Percentiles rank a stretch among this genome's conserved stretches.
Conservation (phyloP, 2,888 invertebrate genomes). For the Orthonychiurus folsomi region DNA sequence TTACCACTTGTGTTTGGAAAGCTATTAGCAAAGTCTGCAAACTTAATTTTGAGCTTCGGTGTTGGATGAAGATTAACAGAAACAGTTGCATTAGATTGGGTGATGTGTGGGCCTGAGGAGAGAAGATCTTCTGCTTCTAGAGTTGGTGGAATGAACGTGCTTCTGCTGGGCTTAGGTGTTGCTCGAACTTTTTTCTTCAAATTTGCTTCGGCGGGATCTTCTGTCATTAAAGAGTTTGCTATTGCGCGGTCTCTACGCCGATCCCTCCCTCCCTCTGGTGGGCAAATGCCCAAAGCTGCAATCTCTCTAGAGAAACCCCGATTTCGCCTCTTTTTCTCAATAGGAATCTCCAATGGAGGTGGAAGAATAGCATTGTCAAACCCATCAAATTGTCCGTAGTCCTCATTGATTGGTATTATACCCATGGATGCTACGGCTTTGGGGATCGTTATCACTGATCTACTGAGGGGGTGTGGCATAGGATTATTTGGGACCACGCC, state of each 20-base stretch:
- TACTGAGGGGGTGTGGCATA: slow-evolving; percentile 48
- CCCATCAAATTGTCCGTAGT: slow-evolving; percentile 52
- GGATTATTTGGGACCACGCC: slow-evolving; percentile 48
- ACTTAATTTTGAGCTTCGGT: slow-evolving; percentile 41
- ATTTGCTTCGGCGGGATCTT: slow-evolving; percentile 26
- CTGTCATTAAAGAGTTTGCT: slow-evolving; percentile 12
- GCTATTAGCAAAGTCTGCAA: slow-evolving; percentile 29
- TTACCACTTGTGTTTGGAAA: neutral
- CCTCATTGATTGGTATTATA: slow-evolving; percentile 73
- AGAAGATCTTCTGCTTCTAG: slow-evolving; percentile 27
- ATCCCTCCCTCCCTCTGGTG: slow-evolving; percentile 28
- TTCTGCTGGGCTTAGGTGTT: slow-evolving; percentile 33
- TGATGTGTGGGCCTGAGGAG: neutral
- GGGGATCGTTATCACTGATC: slow-evolving; percentile 70
- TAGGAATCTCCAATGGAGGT: slow-evolving; percentile 10
- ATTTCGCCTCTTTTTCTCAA: slow-evolving; percentile 44
- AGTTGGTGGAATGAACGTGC: slow-evolving; percentile 39
- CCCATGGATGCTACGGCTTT: slow-evolving; percentile 85
- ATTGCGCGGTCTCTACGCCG: slow-evolving; percentile 27
- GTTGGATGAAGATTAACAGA: slow-evolving; percentile 34
- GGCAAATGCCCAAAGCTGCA: slow-evolving; percentile 38
- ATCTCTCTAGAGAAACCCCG: slow-evolving; percentile 44
- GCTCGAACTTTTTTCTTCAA: slow-evolving; percentile 46
- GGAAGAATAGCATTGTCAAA: slow-evolving; percentile 6
- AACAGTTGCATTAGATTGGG: neutral